Evolutionary conservation across 2,888 invertebrate species (phyloP), one percentile per base, ranked within the genome.

Genomic region (Busseola fusca): DNA sequence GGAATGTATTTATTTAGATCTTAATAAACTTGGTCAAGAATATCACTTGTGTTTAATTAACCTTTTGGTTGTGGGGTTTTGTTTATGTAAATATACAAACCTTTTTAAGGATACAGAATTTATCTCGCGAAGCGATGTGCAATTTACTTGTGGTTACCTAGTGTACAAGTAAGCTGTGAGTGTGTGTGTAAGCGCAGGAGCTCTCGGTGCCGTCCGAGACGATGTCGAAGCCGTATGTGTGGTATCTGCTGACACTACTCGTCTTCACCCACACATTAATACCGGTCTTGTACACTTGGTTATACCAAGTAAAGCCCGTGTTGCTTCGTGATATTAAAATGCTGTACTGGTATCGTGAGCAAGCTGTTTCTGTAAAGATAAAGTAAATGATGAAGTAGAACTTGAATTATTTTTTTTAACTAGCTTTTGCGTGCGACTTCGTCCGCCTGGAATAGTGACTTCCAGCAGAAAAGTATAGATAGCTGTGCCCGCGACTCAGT

Each of bases 41-140:
- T 57, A 80, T 60, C 57, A 69, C 66, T 67, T 78, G 83, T 80
- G 81, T 91, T 91, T 89, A 50, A 83, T 90, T 91, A 87, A 87
- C 80, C 79, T 80, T 50, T 50, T 59, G 87, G 90, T 90, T 84
- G 7, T 69, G 89, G 73, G 52, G 48, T 60, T 30, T 18, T 21
- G 2, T 21, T 37, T 3, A 14, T 65, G 50, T 73, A 52, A 45
- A 58, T 71, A 71, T 52, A 14, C 37, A 42, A 42, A 42, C 25
- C 1, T 27, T 18, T 18, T 12, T 3, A 21, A 7, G 12, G 18
- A 18, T 6, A 40, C 1, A 52, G 6, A 12, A 12, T 40, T 10
- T 52, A 25, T 52, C 6, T 25, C 1, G 12, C n/a, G 25, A 14
- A 52, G n/a, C 4, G n/a, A n/a, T 12, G n/a, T 12, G 5, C n/a